Percentiles rank a stretch among this genome's conserved stretches.
These are phyloP conservation scores for Echinarachnius parma DNA, from an alignment of 53 echinoderm and acorn worm genomes.

Conservation along the genomic window DNA sequence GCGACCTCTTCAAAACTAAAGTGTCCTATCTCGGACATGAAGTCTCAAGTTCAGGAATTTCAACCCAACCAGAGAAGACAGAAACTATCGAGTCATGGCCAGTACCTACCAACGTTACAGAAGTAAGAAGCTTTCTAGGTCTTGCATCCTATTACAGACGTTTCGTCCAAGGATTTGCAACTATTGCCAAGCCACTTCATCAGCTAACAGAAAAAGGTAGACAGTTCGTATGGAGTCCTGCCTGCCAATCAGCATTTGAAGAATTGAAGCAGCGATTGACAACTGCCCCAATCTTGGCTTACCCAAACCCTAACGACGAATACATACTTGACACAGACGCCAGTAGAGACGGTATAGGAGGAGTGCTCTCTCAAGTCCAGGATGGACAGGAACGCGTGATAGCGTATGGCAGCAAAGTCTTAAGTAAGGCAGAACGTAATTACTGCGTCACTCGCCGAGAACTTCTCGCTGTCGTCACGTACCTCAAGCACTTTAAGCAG, in stretches of 20 bases:
- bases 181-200: constrained; percentile 43
- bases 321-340: constrained; percentile 57
- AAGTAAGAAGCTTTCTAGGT: constrained; percentile 48
- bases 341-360: constrained; percentile 45
- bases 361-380: constrained; percentile 48
- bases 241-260: constrained; percentile 36
- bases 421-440: constrained; percentile 50
- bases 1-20: constrained; percentile 30
- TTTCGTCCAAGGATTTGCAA: constrained; percentile 45
- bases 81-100: constrained; percentile 34
- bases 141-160: constrained; percentile 50
- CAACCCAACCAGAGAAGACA: constrained; percentile 15
- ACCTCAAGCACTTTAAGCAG: constrained; percentile 24
- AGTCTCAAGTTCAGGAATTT: constrained; percentile 22
- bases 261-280: constrained; percentile 26
- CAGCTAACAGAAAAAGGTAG: constrained; percentile 42
- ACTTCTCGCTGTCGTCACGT: constrained; percentile 36
- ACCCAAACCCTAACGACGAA: constrained; percentile 17
- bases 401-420: constrained; percentile 42
- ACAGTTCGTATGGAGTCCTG: constrained; percentile 29
- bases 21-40: constrained; percentile 44
- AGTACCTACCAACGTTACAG: constrained; percentile 24
- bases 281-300: constrained; percentile 38
- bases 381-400: constrained; percentile 45
- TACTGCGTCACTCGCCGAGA: constrained; percentile 57